Evolutionary conservation across 2,888 invertebrate species (phyloP), one percentile per base, ranked within the genome.

Genomic region (Aporophyla lueneburgensis): DNA sequence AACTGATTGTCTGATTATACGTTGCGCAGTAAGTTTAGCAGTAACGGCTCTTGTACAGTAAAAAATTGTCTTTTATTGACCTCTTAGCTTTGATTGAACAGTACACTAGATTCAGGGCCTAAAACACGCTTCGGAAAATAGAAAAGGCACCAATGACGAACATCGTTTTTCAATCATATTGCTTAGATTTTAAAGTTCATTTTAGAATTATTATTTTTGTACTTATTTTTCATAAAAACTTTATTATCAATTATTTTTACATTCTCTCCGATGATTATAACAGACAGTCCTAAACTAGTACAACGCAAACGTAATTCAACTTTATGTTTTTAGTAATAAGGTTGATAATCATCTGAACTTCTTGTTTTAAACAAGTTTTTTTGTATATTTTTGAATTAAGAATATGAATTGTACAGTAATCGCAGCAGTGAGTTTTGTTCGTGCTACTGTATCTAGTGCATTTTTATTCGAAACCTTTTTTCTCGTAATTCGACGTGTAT

Each of bases 31-130:
- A 43, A 75, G 67, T 21, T 19, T 33, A 68, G 40, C 40, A 16
- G 49, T 75, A 58, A 58, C 16, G 66, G 27, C 76, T 75, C 75
- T 49, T 67, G 76, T 69, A 53, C 76, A 76, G 59, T 77, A 2
- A 40, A 4, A n/a, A 16, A 49, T 7, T 43, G 9, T 14, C 16
- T 27, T 19, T 43, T 56, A 6, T 14, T 65, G 65, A 75, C 49
- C 16, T 65, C 19, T 67, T 4, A n/a, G n/a, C 16, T 33, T 67
- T 54, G 53, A 67, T 33, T n/a, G n/a, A 54, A 67, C 4, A 53
- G 16, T 53, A 53, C 33, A 53, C 67, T n/a, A 33, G 3, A 66
- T 5, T 51, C 66, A n/a, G 51, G 21, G 51, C 46, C 12, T 14
- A 1, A 51, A 24, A 56, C 19, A 65, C 21, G 7, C 0, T 21